Conservation (phyloP, 2,888 invertebrate species). For the Ditylenchus weischeri region DNA sequence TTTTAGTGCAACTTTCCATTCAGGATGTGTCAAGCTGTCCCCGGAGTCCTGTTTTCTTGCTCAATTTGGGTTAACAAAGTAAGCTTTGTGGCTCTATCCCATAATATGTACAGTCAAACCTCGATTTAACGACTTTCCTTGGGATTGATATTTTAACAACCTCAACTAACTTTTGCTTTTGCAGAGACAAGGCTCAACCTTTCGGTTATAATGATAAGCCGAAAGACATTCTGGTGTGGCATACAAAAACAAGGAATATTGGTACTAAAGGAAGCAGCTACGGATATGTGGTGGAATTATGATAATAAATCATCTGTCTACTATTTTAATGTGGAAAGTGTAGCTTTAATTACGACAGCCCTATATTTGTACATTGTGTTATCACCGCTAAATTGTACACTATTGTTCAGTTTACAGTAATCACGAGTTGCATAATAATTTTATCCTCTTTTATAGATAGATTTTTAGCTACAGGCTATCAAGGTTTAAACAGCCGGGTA, state of each 20-base stretch:
- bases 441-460: no score
- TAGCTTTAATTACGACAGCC: no score
- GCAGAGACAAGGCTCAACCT: slow-evolving; percentile 33
- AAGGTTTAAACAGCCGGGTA: no score
- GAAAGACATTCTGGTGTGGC: slow-evolving; percentile 39
- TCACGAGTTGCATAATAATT: no score
- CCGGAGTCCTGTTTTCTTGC: slow-evolving; percentile 47
- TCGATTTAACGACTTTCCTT: no score
- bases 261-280: slow-evolving; percentile 29
- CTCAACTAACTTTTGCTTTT: no score
- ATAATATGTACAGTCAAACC: no score
- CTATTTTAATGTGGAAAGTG: not conserved
- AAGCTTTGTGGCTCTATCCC: no score
- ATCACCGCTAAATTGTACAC: not conserved
- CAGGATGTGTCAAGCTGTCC: slow-evolving; percentile 37
- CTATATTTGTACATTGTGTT: no score
- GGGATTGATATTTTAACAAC: no score
- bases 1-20: slow-evolving; percentile 39
- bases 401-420: not conserved
- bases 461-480: no score
- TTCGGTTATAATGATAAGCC: slow-evolving; percentile 45
- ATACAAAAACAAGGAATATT: slow-evolving; percentile 41
- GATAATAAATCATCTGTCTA: not conserved
- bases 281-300: slow-evolving; percentile 32
- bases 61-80: slow-evolving; percentile 40